A percentile compares a stretch with the other conserved stretches of the same genome.
Conservation (phyloP, 2,888 invertebrate species). For the Lepidocyrtinus sp. region DNA sequence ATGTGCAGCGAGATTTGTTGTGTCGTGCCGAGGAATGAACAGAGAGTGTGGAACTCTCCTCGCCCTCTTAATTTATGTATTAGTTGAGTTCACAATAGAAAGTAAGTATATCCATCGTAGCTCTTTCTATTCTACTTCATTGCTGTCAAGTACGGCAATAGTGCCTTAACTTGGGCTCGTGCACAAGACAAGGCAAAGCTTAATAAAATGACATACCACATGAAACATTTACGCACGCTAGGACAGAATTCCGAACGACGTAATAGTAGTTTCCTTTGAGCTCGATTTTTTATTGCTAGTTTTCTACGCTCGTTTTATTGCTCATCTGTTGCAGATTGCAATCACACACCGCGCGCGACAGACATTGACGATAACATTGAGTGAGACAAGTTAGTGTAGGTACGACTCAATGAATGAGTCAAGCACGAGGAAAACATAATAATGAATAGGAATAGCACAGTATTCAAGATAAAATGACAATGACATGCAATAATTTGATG, state of each 20-base stretch:
- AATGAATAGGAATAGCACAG: neutral
- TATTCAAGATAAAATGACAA: neutral
- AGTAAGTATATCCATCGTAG: neutral
- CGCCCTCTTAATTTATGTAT: conserved; percentile 25
- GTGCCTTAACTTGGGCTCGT: neutral
- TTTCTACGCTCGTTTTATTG: conserved; percentile 42
- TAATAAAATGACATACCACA: conserved; percentile 47
- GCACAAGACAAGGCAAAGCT: conserved; percentile 26
- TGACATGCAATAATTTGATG: neutral
- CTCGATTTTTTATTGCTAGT: conserved; percentile 47
- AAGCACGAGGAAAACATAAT: conserved; percentile 5
- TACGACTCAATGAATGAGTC: conserved; percentile 24
- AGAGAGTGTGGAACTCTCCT: conserved; percentile 19
- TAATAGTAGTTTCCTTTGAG: conserved; percentile 12
- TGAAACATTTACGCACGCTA: conserved; percentile 26
- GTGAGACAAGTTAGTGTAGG: neutral
- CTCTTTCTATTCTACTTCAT: neutral
- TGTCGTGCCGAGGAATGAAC: neutral
- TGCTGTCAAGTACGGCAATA: neutral
- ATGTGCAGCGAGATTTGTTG: conserved; percentile 41
- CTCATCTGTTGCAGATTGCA: conserved; percentile 54
- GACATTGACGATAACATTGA: neutral
- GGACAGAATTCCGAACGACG: neutral
- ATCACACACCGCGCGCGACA: conserved; percentile 4
- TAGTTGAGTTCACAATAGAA: neutral